Percentiles rank a stretch among this genome's conserved stretches.
Conservation (phyloP, 2,113 vertebrate genomes). For the Tichodroma muraria region DNA sequence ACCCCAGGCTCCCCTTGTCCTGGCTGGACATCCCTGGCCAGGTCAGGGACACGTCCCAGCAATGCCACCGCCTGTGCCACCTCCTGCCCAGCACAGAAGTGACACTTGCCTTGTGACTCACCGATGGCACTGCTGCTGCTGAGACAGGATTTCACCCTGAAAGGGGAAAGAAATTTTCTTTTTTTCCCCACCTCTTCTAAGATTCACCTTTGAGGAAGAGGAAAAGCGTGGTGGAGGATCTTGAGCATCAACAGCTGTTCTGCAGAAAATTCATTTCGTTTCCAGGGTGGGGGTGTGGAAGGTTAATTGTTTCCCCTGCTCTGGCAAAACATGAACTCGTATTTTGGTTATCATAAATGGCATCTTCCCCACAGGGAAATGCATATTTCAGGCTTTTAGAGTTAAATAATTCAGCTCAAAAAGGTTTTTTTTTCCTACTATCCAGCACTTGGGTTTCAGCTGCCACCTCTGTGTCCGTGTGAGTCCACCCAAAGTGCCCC, state of each 20-base stretch:
- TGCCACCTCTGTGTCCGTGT: accelerated
- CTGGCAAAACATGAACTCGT: not conserved
- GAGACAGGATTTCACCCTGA: not conserved
- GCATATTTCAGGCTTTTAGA: not conserved
- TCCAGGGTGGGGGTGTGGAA: not conserved
- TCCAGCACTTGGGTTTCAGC: not conserved
- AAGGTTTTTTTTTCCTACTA: no score
- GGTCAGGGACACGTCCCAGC: not conserved
- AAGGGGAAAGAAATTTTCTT: not conserved
- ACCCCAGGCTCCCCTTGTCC: not conserved
- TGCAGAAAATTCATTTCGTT: conserved; percentile 33
- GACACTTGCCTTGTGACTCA: not conserved
- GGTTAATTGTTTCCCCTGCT: not conserved
- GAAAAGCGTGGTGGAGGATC: conserved; percentile 11
- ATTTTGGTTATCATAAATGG: conserved; percentile 24
- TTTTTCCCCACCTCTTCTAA: not conserved
- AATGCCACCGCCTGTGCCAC: not conserved
- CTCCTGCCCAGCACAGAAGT: not conserved
- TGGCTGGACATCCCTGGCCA: accelerated
- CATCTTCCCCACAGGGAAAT: conserved; percentile 39
- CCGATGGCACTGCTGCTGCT: accelerated
- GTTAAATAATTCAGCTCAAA: not conserved
- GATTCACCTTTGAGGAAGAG: not conserved
- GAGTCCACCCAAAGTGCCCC: no score
- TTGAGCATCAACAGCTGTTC: not conserved